phyloP scores from a whole-genome alignment of 2,888 invertebrate species.

The Philonicus albiceps region DNA sequence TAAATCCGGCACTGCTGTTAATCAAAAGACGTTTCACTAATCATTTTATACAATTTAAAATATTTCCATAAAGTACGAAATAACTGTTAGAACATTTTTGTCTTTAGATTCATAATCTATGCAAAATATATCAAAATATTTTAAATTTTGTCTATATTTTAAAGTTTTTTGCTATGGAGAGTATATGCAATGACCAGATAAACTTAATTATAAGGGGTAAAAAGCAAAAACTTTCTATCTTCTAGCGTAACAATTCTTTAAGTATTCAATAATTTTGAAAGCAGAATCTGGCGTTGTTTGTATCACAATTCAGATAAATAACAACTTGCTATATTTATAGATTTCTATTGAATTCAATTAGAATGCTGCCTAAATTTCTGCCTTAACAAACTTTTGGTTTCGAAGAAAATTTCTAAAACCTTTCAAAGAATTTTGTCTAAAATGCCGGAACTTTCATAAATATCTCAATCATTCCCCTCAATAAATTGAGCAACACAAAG shows the following conservation, averaged over 20 bases:
- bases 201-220: background rate
- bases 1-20: too few species aligned
- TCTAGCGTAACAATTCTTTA: background rate
- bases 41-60: too few species aligned
- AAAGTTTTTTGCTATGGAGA: background rate
- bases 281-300: background rate
- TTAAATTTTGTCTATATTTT: too few species aligned
- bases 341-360: background rate
- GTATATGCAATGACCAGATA: too few species aligned
- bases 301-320: background rate
- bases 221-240: background rate
- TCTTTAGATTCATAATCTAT: too few species aligned
- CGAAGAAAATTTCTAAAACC: background rate
- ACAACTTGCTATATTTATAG: background rate
- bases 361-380: background rate
- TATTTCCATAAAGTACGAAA: too few species aligned
- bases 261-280: background rate
- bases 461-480: background rate
- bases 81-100: too few species aligned
- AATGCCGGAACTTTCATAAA: background rate
- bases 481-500: background rate
- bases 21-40: too few species aligned
- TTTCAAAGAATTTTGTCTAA: background rate
- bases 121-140: too few species aligned
- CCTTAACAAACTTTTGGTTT: background rate